phyloP scores from a whole-genome alignment of 2,888 invertebrate species.

The Andrena camellia region DNA sequence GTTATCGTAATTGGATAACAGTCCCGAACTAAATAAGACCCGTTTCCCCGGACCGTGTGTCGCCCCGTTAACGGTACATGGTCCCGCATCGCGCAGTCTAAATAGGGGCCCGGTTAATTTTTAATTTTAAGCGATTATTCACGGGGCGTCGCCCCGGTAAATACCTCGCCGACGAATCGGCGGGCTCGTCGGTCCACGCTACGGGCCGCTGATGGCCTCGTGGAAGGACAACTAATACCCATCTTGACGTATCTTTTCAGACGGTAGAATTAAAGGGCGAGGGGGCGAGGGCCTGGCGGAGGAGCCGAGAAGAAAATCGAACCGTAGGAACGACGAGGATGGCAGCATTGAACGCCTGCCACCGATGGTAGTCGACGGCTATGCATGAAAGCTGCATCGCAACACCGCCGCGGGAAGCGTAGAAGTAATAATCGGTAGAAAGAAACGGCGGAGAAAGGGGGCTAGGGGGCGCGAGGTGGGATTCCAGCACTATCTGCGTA shows the following conservation, averaged over 20 bases:
- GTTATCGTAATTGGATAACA: conserved; percentile 67
- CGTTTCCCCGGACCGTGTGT: conserved; percentile 27
- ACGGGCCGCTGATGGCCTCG: conserved; percentile 42
- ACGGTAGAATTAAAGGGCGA: conserved; percentile 34
- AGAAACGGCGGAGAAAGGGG: conserved; percentile 14
- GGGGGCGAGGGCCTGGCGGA: conserved; percentile 1
- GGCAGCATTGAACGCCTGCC: conserved; percentile 19
- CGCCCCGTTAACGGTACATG: conserved; percentile 49
- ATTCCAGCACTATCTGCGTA: conserved; percentile 78
- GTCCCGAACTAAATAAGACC: conserved; percentile 10
- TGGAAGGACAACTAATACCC: conserved; percentile 51
- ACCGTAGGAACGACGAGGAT: conserved; percentile 25
- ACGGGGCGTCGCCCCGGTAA: conserved; percentile 70
- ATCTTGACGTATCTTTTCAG: conserved; percentile 48
- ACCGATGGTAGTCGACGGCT: conserved; percentile 31
- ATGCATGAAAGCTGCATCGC: conserved; percentile 48
- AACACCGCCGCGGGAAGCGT: conserved; percentile 56
- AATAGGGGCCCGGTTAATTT: conserved; percentile 59
- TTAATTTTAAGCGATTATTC: conserved; percentile 78
- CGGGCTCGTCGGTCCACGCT: conserved; percentile 38
- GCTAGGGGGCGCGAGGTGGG: conserved; percentile 38
- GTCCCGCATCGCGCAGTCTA: conserved; percentile 51
- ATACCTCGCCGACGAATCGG: conserved; percentile 65
- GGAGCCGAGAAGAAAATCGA: conserved; percentile 3
- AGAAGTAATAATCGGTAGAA: conserved; percentile 56